Evolutionary conservation across 2,888 invertebrate genomes (phyloP).

Genomic region (Omphaloscelis lunosa): DNA sequence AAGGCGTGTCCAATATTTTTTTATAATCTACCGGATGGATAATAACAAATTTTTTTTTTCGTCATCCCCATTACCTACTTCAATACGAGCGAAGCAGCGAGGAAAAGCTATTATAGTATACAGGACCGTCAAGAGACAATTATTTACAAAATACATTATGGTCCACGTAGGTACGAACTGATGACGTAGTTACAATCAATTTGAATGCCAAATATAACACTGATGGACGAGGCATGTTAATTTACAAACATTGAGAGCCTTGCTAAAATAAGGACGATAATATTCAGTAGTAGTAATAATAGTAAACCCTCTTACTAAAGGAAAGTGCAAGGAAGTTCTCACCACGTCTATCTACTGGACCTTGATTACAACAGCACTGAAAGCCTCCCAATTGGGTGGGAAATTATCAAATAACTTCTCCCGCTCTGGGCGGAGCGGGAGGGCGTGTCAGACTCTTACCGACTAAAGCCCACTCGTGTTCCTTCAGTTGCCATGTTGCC

Average conservation of each 20-base stretch:
- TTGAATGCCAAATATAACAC: conserved; percentile 20
- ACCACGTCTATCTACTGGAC: background rate
- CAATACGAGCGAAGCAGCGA: background rate
- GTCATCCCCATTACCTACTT: too few species aligned
- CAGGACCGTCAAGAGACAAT: background rate
- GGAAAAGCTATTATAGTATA: background rate
- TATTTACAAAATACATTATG: conserved; percentile 28
- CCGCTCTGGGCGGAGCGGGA: too few species aligned
- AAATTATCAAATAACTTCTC: too few species aligned
- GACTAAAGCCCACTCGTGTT: too few species aligned
- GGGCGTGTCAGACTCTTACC: too few species aligned
- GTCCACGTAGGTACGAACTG: background rate
- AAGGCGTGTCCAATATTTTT: too few species aligned
- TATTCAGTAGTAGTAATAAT: too few species aligned
- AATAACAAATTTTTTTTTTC: too few species aligned
- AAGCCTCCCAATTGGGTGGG: background rate
- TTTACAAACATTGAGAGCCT: conserved; percentile 16
- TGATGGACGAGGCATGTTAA: background rate
- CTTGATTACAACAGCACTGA: background rate
- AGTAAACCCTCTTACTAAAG: background rate
- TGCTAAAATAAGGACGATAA: background rate
- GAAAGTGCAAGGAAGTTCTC: background rate
- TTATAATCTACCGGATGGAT: too few species aligned
- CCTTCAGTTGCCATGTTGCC: too few species aligned
- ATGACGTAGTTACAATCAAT: conserved; percentile 15